phyloP scores from a whole-genome alignment of 2,888 invertebrate genomes.

The Pristionchus maxplancki region DNA sequence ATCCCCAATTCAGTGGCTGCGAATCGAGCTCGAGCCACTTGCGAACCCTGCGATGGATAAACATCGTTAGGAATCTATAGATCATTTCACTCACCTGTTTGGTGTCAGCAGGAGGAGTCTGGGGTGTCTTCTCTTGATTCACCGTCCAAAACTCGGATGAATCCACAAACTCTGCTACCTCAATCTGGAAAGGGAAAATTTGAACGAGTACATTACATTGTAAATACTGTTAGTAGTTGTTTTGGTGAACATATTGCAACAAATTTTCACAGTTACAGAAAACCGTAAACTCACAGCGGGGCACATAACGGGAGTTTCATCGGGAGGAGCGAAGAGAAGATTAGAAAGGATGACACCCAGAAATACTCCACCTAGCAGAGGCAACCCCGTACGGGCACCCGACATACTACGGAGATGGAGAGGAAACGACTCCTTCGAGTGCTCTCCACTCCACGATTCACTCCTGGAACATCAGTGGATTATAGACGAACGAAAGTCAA shows the following conservation, averaged over 20 bases:
- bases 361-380: constrained; percentile 61
- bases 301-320: constrained; percentile 1
- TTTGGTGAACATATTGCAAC: neutral
- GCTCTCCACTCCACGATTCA: constrained; percentile 23
- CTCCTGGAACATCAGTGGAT: constrained; percentile 24
- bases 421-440: constrained; percentile 4
- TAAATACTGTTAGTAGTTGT: too few relatives aligned
- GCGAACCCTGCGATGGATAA: neutral
- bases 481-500: neutral
- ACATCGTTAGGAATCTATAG: neutral
- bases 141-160: constrained; percentile 54
- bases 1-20: constrained; percentile 96
- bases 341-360: neutral
- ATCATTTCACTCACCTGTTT: neutral
- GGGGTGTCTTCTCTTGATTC: constrained; percentile 49
- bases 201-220: too few relatives aligned
- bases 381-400: constrained; percentile 67
- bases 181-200: neutral
- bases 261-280: neutral
- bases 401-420: constrained; percentile 40
- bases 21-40: constrained; percentile 86
- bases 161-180: constrained; percentile 11
- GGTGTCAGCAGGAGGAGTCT: constrained; percentile 41
- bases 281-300: neutral
- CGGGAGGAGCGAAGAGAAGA: constrained; percentile 11